Evolutionary conservation across 2,797 vertebrate genomes (phyloP).

Genomic region (Sus cebifrons): DNA sequence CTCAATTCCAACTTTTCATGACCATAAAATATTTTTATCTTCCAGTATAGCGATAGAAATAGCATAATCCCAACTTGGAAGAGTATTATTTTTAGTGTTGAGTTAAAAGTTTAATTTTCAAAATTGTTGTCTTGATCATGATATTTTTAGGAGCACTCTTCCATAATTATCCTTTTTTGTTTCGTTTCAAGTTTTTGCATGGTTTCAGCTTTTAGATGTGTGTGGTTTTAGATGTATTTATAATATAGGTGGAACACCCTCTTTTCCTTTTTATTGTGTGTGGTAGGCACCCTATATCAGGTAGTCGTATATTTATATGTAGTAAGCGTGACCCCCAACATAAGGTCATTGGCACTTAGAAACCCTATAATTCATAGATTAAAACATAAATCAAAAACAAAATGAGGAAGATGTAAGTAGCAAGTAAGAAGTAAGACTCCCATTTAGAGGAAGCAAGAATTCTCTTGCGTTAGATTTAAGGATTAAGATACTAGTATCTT

Average conservation of each 20-base stretch:
- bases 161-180: background rate
- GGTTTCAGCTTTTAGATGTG: background rate
- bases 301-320: background rate
- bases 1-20: conserved; percentile 56
- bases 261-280: background rate
- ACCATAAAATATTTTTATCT: conserved; percentile 56
- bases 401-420: background rate
- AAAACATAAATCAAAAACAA: background rate
- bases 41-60: background rate
- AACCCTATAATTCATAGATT: background rate
- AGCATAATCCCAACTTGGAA: background rate
- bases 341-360: background rate
- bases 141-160: conserved; percentile 57
- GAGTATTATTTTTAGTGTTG: background rate
- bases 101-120: conserved; percentile 31
- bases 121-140: background rate
- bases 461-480: conserved; percentile 39
- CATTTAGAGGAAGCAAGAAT: conserved; percentile 20
- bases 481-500: background rate
- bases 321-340: background rate
- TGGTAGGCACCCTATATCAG: background rate
- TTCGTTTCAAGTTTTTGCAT: background rate
- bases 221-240: background rate
- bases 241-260: too few relatives aligned
- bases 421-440: background rate